These are phyloP conservation scores for Ochotona princeps DNA, from an alignment of 2,113 vertebrate species.

Conservation along the genomic window DNA sequence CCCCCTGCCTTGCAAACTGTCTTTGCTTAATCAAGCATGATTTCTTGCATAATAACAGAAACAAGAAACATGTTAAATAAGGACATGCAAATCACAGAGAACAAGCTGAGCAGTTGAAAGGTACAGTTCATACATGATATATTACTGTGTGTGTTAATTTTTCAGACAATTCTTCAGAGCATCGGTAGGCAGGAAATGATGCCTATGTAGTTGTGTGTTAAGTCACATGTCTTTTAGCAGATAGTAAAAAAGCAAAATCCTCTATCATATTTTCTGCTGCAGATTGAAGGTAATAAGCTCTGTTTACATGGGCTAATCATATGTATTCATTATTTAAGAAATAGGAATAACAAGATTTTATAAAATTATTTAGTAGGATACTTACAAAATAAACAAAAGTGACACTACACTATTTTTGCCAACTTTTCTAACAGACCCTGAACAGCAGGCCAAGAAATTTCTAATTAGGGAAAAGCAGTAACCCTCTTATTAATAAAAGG, in stretches of 20 bases:
- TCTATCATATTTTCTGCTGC: not conserved
- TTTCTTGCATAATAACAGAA: conserved; percentile 72
- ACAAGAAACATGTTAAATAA: conserved; percentile 56
- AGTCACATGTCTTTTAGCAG: not conserved
- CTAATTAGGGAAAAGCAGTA: conserved; percentile 49
- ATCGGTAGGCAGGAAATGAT: not conserved
- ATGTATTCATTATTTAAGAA: conserved; percentile 46
- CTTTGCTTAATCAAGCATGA: conserved; percentile 75
- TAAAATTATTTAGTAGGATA: conserved; percentile 52
- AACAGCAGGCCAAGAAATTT: conserved; percentile 42
- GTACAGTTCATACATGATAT: not conserved
- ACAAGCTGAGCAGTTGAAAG: not conserved
- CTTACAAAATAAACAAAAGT: conserved; percentile 63
- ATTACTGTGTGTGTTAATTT: not conserved
- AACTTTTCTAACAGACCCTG: conserved; percentile 42
- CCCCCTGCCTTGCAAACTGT: conserved; percentile 57
- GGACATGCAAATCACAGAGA: conserved; percentile 39
- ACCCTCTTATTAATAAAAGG: conserved; percentile 56
- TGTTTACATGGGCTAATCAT: conserved; percentile 22
- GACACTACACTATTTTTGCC: conserved; percentile 12
- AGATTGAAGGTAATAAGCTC: conserved; percentile 42
- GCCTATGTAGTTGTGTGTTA: not conserved
- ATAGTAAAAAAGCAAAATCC: not conserved
- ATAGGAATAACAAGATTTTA: conserved; percentile 33
- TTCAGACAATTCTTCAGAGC: not conserved